A percentile compares a stretch with the other conserved stretches of the same genome.
Evolutionary conservation across 2,797 vertebrate genomes (phyloP).

Genomic region (Triplophysa bombifrons): DNA sequence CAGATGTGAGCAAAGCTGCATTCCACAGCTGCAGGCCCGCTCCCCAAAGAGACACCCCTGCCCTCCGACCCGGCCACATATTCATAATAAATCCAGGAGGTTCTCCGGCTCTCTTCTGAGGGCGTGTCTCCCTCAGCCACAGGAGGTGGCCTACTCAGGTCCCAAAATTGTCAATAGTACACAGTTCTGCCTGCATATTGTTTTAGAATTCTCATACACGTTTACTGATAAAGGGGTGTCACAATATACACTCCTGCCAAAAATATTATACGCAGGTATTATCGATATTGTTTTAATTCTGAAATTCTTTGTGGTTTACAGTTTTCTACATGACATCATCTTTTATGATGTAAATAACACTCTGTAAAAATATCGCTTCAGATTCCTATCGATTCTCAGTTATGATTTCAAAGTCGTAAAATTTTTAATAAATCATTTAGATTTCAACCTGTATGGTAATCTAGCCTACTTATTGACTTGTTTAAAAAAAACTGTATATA

Average conservation of each 20-base stretch:
- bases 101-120: conserved; percentile 55
- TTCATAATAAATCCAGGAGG: conserved; percentile 62
- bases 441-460: no score
- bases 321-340: no score
- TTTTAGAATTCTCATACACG: neutral
- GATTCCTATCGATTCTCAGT: no score
- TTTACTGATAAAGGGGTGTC: neutral
- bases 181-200: conserved; percentile 9
- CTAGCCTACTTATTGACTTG: no score
- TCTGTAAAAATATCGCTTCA: no score
- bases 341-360: no score
- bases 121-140: conserved; percentile 44
- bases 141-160: conserved; percentile 21
- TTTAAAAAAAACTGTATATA: no score
- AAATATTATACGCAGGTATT: neutral
- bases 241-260: neutral
- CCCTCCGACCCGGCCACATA: conserved; percentile 62
- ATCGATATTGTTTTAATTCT: no score
- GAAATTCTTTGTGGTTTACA: no score
- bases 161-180: conserved; percentile 15
- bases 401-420: no score
- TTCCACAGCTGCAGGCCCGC: conserved; percentile 60
- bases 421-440: no score
- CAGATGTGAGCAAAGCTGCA: conserved; percentile 57
- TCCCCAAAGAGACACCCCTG: conserved; percentile 58